Evolutionary conservation across 2,888 invertebrate species (phyloP).

Genomic region (Thalpophila matura): DNA sequence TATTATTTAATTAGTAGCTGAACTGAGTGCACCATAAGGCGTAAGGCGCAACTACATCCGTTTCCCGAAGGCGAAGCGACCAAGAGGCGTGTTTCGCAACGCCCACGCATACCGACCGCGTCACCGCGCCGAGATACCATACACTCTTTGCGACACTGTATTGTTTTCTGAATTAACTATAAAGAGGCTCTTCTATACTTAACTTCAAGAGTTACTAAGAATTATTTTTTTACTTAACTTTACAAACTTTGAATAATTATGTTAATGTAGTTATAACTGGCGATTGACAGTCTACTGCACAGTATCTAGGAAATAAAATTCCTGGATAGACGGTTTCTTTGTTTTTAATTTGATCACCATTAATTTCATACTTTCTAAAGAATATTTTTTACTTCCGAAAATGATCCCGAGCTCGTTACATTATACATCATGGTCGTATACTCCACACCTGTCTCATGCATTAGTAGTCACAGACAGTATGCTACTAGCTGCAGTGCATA

Average conservation of each 20-base stretch:
- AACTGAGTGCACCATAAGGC: conserved; percentile 66
- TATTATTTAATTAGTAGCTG: conserved; percentile 71
- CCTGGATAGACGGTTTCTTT: no score
- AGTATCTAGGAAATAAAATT: no score
- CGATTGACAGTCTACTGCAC: no score
- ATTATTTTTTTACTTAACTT: no score
- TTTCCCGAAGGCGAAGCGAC: conserved; percentile 75
- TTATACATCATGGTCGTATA: conserved; percentile 17
- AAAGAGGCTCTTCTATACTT: conserved; percentile 18
- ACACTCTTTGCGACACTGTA: conserved; percentile 37
- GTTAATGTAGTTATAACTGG: no score
- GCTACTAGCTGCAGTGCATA: not conserved
- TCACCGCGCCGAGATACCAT: conserved; percentile 44
- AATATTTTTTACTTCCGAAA: no score
- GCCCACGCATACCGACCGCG: conserved; percentile 62
- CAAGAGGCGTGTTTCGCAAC: conserved; percentile 48
- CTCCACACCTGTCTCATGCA: conserved; percentile 24
- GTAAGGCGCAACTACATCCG: conserved; percentile 76
- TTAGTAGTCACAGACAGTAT: conserved; percentile 31
- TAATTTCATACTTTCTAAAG: no score
- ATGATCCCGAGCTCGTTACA: not conserved
- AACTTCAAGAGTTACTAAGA: not conserved
- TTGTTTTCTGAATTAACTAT: conserved; percentile 49
- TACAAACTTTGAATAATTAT: no score
- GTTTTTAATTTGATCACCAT: no score